phyloP scores from a whole-genome alignment of 2,113 vertebrate genomes.

The Arizona elegans region DNA sequence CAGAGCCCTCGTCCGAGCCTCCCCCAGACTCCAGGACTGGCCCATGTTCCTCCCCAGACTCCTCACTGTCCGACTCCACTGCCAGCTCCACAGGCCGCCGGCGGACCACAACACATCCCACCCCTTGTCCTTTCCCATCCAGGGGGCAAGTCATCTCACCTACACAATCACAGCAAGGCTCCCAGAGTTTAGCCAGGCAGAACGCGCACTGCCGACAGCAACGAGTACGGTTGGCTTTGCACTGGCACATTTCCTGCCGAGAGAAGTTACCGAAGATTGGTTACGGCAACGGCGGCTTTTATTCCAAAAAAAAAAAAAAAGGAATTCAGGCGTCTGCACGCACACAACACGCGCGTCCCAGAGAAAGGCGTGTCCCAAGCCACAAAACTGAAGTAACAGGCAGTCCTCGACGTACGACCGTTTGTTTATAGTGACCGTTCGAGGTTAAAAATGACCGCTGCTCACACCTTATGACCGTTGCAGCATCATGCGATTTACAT shows the following conservation, averaged over 20 bases:
- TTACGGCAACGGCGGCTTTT: not conserved
- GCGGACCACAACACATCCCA: not conserved
- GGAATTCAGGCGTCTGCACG: too few relatives aligned
- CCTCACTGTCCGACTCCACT: too few relatives aligned
- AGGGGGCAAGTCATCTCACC: not conserved
- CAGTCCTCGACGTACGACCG: not conserved
- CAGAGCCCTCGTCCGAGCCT: too few relatives aligned
- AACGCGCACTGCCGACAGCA: conserved; percentile 23
- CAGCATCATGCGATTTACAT: too few relatives aligned
- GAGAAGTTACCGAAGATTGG: not conserved
- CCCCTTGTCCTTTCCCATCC: too few relatives aligned
- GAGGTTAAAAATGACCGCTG: too few relatives aligned
- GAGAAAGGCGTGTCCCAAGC: not conserved
- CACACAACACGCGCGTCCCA: not conserved
- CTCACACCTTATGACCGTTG: too few relatives aligned
- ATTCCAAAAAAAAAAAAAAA: too few relatives aligned
- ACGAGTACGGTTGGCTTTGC: conserved; percentile 1
- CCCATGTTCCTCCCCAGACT: too few relatives aligned
- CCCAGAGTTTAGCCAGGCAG: conserved; percentile 20
- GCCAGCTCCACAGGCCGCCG: too few relatives aligned
- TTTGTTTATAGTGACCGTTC: too few relatives aligned
- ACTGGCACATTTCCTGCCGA: conserved; percentile 29
- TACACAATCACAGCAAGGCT: conserved; percentile 14
- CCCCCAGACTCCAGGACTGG: too few relatives aligned
- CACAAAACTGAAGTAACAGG: not conserved